A percentile compares a stretch with the other conserved stretches of the same genome.
phyloP scores from a whole-genome alignment of 2,888 invertebrate genomes.

The Shargacucullia verbasci region DNA sequence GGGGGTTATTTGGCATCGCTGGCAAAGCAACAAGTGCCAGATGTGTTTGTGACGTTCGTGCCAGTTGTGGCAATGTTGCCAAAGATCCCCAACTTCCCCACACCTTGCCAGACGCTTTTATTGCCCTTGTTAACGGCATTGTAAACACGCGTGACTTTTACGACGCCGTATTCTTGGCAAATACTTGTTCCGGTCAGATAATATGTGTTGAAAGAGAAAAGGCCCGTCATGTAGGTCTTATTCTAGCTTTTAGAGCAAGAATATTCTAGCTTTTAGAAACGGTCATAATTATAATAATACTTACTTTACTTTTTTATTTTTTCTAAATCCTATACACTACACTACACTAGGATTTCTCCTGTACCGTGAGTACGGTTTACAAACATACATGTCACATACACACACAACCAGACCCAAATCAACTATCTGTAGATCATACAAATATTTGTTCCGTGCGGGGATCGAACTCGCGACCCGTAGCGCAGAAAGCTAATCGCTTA shows the following conservation, averaged over 20 bases:
- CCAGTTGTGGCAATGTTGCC: conserved; percentile 56
- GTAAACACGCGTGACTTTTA: conserved; percentile 74
- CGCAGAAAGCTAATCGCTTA: too few species aligned
- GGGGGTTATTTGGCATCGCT: conserved; percentile 58
- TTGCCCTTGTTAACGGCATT: conserved; percentile 70
- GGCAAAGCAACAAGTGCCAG: conserved; percentile 69
- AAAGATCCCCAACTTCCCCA: conserved; percentile 39
- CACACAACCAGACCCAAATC: too few species aligned
- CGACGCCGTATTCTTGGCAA: conserved; percentile 69
- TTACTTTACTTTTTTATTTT: too few species aligned
- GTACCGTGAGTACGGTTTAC: too few species aligned
- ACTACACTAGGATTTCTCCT: too few species aligned
- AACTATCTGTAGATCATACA: too few species aligned
- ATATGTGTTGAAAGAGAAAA: conserved; percentile 42
- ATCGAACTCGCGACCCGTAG: too few species aligned
- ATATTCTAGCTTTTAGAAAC: too few species aligned
- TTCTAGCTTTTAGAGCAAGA: conserved; percentile 13
- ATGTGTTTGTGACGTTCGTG: conserved; percentile 58
- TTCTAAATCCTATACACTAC: too few species aligned
- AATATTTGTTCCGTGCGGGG: too few species aligned
- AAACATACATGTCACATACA: too few species aligned
- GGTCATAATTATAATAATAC: too few species aligned
- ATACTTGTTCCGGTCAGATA: conserved; percentile 66
- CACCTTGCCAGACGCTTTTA: conserved; percentile 67
- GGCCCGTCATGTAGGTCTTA: conserved; percentile 5